Conservation (phyloP, 1,140 invertebrate genomes). For the Amphibalanus amphitrite region DNA sequence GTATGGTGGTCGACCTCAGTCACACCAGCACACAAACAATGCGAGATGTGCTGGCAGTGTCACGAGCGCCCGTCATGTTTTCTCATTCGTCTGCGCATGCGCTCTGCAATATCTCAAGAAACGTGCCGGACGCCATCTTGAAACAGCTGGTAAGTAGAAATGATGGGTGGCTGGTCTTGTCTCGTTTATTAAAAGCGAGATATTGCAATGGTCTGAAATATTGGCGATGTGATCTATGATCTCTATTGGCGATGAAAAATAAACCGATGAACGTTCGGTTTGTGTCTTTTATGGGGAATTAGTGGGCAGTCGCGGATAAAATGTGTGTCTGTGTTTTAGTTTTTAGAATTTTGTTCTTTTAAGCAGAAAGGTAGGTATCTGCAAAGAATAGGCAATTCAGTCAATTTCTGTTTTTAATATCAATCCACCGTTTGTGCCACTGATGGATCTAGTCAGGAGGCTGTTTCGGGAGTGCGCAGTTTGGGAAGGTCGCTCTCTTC, state of each 20-base stretch:
- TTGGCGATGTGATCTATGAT: conserved; percentile 7
- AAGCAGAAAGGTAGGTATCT: no score
- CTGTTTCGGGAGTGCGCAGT: no score
- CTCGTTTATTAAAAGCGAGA: neutral
- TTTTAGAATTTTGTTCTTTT: no score
- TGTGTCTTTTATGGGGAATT: no score
- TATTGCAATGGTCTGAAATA: conserved; percentile 3
- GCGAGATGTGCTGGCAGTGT: conserved; percentile 50
- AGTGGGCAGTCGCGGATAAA: no score
- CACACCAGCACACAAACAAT: conserved; percentile 70
- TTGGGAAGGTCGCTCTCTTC: no score
- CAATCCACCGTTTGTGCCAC: no score
- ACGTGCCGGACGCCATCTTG: conserved; percentile 72
- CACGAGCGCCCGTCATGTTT: conserved; percentile 69
- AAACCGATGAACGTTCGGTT: neutral
- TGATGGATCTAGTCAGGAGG: no score
- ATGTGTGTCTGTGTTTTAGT: no score
- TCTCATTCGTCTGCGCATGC: conserved; percentile 69
- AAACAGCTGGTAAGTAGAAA: conserved; percentile 43
- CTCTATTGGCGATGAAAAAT: neutral
- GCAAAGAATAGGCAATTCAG: no score
- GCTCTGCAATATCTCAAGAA: conserved; percentile 64
- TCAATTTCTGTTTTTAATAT: no score
- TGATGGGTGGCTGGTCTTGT: conserved; percentile 3
- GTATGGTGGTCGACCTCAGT: conserved; percentile 80